Percentiles rank a stretch among this genome's conserved stretches.
Conservation (phyloP, 2,797 vertebrate species). For the Gephyroberyx darwinii region DNA sequence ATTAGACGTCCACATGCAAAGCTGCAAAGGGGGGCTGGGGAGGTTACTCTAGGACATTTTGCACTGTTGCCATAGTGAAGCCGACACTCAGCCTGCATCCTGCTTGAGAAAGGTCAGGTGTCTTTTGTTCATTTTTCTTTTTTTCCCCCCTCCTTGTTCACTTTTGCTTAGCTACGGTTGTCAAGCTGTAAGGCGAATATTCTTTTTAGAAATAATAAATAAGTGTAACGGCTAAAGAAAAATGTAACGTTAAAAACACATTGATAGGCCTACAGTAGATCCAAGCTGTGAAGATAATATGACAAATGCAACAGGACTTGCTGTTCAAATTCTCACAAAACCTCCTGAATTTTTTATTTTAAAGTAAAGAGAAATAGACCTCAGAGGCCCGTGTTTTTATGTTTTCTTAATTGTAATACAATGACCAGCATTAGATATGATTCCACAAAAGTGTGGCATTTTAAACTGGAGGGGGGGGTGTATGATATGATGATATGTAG, state of each 20-base stretch:
- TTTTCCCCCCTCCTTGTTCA: constrained; percentile 13
- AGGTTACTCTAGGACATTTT: constrained; percentile 84
- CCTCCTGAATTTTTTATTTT: constrained; percentile 9
- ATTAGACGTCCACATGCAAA: constrained; percentile 78
- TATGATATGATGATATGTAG: constrained; percentile 19
- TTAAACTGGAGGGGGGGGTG: not conserved
- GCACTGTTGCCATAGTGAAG: constrained; percentile 80
- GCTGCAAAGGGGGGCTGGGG: constrained; percentile 65
- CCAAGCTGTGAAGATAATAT: not conserved
- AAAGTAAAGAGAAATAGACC: not conserved
- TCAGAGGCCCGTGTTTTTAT: not conserved
- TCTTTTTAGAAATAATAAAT: constrained; percentile 39
- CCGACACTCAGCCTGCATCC: constrained; percentile 70
- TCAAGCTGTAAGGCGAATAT: constrained; percentile 41
- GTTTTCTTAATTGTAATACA: not conserved
- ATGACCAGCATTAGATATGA: not conserved
- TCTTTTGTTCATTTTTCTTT: constrained; percentile 69
- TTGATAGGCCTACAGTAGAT: not conserved
- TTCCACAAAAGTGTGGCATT: not conserved
- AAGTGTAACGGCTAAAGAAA: constrained; percentile 15
- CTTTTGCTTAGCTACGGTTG: constrained; percentile 50
- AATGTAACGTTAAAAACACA: not conserved
- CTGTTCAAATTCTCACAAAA: not conserved
- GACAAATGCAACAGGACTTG: constrained; percentile 3
- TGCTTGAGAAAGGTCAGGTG: constrained; percentile 79